Evolutionary conservation across 2,888 invertebrate species (phyloP), one percentile per base, ranked within the genome.

Genomic region (Entomobrya proxima): DNA sequence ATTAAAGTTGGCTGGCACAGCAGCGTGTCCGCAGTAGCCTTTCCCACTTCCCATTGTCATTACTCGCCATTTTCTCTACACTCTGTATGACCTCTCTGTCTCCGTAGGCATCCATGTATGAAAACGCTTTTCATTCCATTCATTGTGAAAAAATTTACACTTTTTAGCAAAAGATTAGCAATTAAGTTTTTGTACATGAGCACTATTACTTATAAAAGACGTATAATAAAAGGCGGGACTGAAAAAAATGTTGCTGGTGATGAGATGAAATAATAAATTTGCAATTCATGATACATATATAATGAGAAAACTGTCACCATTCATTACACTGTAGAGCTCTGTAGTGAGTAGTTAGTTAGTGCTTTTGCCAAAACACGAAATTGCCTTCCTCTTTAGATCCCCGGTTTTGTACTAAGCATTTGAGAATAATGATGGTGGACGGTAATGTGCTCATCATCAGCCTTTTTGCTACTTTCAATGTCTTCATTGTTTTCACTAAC

Each of bases 191-290:
- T 3, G 47, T 47, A 47, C 47, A 47, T n/a, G n/a, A 15, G n/a
- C n/a, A 47, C 9, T 15, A 15, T 47, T 15, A 4, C n/a, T 15
- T 47, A 47, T n/a, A 47, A 47, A 11, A n/a, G 9, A 52, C 13
- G 55, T 6, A 30, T 58, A 13, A 6, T 52, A 58, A 15, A 4
- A 30, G 6, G 18, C 1, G 35, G 35, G 35, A n/a, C n/a, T n/a
- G 61, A 18, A 61, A n/a, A n/a, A 18, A 5, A 18, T 61, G 32
- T 35, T 7, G n/a, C 4, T 61, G 35, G 61, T 44, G 58, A 72
- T 72, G 80, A 47, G 72, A 80, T 80, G 80, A 47, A 80, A 80
- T 80, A 80, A 80, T 80, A 72, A 80, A 80, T 80, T 80, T 80
- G 80, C 80, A 80, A 80, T 80, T 80, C 80, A 80, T 80, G 69